Percentiles rank a stretch among this genome's conserved stretches.
These are phyloP conservation scores for Crax fasciolata DNA, from an alignment of 2,797 vertebrate species.

Conservation along the genomic window DNA sequence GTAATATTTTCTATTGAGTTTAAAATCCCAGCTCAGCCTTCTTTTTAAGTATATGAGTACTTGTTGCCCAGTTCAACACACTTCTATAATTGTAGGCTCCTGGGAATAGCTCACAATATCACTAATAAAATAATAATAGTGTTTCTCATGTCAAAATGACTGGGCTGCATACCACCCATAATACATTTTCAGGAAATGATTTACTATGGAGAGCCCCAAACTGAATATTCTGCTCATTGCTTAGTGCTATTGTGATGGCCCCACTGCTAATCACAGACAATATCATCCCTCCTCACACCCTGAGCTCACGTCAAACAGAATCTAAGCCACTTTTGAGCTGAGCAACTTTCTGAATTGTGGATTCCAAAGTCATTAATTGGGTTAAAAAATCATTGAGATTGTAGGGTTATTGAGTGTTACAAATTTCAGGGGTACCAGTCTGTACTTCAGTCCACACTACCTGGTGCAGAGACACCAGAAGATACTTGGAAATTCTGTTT, in stretches of 20 bases:
- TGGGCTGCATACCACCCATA: background rate
- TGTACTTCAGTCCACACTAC: fast-evolving
- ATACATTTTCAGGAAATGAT: background rate
- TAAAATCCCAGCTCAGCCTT: background rate
- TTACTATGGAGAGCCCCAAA: background rate
- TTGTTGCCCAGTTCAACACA: background rate
- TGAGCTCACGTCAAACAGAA: background rate
- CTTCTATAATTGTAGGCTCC: background rate
- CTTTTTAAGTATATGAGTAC: background rate
- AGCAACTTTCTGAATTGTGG: background rate
- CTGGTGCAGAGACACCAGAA: background rate
- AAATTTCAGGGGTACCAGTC: background rate
- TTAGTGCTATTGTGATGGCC: fast-evolving
- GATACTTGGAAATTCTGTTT: background rate
- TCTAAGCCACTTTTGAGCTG: background rate
- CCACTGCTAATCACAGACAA: background rate
- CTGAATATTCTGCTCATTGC: background rate
- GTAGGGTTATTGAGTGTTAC: background rate
- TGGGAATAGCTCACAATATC: background rate
- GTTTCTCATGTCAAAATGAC: background rate
- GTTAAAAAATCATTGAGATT: background rate
- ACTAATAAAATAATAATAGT: background rate
- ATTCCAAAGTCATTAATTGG: background rate
- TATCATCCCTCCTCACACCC: background rate
- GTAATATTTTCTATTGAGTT: background rate